Percentiles rank a stretch among this genome's conserved stretches.
phyloP scores from a whole-genome alignment of 2,797 vertebrate species.

The Delichon dasypus region DNA sequence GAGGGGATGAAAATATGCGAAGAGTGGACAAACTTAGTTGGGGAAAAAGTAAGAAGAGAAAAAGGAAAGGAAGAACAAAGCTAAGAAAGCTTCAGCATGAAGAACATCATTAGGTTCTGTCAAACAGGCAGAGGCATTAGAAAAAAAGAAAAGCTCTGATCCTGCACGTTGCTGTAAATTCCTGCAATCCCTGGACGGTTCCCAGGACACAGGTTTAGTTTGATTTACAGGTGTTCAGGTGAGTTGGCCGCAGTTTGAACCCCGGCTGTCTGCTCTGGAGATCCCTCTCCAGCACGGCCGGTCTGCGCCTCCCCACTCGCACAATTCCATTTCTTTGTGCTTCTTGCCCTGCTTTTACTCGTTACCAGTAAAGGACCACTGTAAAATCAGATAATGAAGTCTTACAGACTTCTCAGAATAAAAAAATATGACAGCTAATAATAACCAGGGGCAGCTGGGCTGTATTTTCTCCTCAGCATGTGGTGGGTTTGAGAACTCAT shows the following conservation, averaged over 20 bases:
- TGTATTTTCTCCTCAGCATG: slow-evolving; percentile 58
- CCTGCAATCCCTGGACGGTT: background rate
- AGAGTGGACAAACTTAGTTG: background rate
- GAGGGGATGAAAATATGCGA: background rate
- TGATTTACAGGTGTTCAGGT: background rate
- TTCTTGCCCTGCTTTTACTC: background rate
- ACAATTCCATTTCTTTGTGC: background rate
- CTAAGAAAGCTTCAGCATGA: background rate
- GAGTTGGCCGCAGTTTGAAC: background rate
- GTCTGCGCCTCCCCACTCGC: background rate
- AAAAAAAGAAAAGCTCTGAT: background rate
- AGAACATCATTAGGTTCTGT: background rate
- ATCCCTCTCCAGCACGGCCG: background rate
- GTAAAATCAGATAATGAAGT: slow-evolving; percentile 58
- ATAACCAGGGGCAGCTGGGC: slow-evolving; percentile 26
- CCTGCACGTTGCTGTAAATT: background rate
- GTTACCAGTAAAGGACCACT: background rate
- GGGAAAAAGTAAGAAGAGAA: background rate
- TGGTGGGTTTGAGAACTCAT: background rate
- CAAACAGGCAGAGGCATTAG: background rate
- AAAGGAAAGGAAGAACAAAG: background rate
- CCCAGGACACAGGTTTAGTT: background rate
- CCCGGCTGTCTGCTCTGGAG: background rate
- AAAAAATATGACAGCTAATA: slow-evolving; percentile 36
- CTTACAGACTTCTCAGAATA: slow-evolving; percentile 28